These are phyloP conservation scores for Crotalus tigris DNA, from an alignment of 2,113 vertebrate genomes.

Conservation along the genomic window DNA sequence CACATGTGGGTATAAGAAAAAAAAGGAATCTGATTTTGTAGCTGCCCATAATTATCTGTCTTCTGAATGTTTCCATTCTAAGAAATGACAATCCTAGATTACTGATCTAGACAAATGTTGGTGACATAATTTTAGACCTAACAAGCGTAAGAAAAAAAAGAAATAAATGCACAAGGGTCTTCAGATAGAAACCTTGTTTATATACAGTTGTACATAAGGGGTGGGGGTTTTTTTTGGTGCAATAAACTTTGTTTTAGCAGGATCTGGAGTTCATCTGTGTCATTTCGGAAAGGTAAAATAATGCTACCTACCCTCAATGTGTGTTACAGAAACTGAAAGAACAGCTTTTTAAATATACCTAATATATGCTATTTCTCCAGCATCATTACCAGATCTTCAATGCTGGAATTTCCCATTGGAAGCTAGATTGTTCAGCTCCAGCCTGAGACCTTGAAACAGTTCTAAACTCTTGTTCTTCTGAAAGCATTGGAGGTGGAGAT, in stretches of 20 bases:
- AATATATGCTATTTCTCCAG: neutral
- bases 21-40: slow-evolving; percentile 60
- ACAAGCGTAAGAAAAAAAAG: slow-evolving; percentile 50
- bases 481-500: neutral
- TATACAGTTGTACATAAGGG: slow-evolving; percentile 73
- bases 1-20: slow-evolving; percentile 49
- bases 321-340: neutral
- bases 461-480: neutral
- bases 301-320: neutral
- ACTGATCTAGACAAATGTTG: slow-evolving; percentile 53
- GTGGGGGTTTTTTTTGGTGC: slow-evolving; percentile 63
- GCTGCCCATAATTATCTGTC: slow-evolving; percentile 57
- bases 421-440: neutral
- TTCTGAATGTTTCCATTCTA: slow-evolving; percentile 68
- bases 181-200: slow-evolving; percentile 68
- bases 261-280: slow-evolving; percentile 52
- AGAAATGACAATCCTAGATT: slow-evolving; percentile 73
- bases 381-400: neutral
- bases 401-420: neutral
- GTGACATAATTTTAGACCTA: slow-evolving; percentile 64
- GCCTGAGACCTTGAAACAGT: neutral
- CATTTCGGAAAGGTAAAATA: neutral
- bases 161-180: slow-evolving; percentile 70
- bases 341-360: neutral
- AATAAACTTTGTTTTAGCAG: slow-evolving; percentile 83